Evolutionary conservation across 2,888 invertebrate species (phyloP), one percentile per base, ranked within the genome.

Genomic region (Caenorhabditis sp.): DNA sequence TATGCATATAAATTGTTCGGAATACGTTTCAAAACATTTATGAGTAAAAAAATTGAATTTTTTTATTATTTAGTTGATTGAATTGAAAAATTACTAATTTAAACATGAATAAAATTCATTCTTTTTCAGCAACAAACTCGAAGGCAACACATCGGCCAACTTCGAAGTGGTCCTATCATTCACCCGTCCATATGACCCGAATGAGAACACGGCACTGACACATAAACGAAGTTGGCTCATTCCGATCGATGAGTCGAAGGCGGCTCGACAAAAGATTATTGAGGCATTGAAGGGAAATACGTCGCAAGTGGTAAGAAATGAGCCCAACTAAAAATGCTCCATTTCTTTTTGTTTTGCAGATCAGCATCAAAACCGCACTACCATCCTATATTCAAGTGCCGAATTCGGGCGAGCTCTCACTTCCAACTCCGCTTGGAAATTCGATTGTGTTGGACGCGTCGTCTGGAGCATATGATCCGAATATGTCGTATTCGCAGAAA

Each of bases 381-480:
- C 86, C 86, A 12, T 71, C 73, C 26, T 87, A 77, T 72, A 68
- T 85, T 21, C 70, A 79, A 54, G 84, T 87, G 1, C 86, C 86
- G 2, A 87, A 87, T 61, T 82, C 83, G 63, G 86, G 85, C 60
- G 80, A 86, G 63, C 76, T 86, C 12, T 54, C 62, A 0, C 64
- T 74, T 23, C 80, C 80, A 3, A 68, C 77, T 5, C 63, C 77
- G 1, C 61, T 80, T 43, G 75, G 70, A 49, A 63, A 54, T 17
- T 75, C 77, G 43, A 79, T 79, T 26, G 38, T 73, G 1, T 25
- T 25, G 4, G 77, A 79, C 21, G 58, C 61, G 23, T 38, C 53
- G 12, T 43, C 21, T 12, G 59, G 59, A 3, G 25, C 2, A 43
- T 56, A 63, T 27, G 61, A 70, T 8, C 61, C 67, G 0, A 62